These are phyloP conservation scores for Subacronicta megacephala DNA, from an alignment of 2,888 invertebrate genomes.

Conservation along the genomic window DNA sequence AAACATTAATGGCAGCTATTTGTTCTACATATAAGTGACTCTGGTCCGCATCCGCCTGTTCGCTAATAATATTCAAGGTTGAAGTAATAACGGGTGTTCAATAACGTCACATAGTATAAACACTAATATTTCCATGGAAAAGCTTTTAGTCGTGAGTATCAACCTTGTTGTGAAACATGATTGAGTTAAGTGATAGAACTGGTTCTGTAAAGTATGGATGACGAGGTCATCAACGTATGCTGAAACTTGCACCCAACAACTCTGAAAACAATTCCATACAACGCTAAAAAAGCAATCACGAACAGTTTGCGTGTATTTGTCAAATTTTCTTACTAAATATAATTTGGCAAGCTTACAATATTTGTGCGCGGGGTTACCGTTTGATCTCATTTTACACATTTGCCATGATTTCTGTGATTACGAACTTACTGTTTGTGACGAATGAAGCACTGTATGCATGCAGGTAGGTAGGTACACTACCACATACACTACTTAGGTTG, in stretches of 20 bases:
- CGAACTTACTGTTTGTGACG: conserved; percentile 15
- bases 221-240: too few species aligned
- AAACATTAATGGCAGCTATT: conserved; percentile 1
- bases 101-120: conserved; percentile 1
- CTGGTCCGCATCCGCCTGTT: conserved; percentile 1
- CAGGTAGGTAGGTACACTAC: too few species aligned
- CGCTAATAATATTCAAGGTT: conserved; percentile 27
- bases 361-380: not conserved
- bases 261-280: not conserved
- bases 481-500: too few species aligned
- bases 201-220: too few species aligned
- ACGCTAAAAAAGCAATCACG: not conserved
- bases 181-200: too few species aligned
- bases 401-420: not conserved
- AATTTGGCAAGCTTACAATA: conserved; percentile 21
- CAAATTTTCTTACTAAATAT: not conserved
- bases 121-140: not conserved
- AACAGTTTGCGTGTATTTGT: not conserved
- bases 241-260: too few species aligned
- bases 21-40: conserved; percentile 1
- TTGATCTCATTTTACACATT: not conserved
- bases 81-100: conserved; percentile 23
- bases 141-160: not conserved
- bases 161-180: too few species aligned
- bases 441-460: too few species aligned